Conservation (phyloP, 2,888 invertebrate species). For the Fabriciana adippe region DNA sequence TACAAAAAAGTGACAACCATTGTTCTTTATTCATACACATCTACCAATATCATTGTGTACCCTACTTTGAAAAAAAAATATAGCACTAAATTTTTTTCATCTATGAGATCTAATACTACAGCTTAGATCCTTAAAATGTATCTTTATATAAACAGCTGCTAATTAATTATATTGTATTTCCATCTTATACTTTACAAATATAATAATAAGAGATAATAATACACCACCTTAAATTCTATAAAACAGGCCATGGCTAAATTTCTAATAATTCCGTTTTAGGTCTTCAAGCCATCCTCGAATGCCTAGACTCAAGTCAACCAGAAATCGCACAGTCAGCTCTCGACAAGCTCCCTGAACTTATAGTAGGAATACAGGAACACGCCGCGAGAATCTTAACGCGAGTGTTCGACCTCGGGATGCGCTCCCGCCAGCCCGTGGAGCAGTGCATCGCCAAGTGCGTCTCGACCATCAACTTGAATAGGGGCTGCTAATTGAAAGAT, state of each 20-base stretch:
- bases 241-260: background rate
- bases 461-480: constrained; percentile 90
- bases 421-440: constrained; percentile 89
- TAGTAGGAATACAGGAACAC: constrained; percentile 92
- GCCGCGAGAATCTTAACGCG: constrained; percentile 89
- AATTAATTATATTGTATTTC: too few relatives aligned
- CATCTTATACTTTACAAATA: too few relatives aligned
- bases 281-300: constrained; percentile 89
- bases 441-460: constrained; percentile 90
- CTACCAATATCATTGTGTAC: too few relatives aligned
- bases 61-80: too few relatives aligned
- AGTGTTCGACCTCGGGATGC: constrained; percentile 91
- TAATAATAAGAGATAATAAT: too few relatives aligned
- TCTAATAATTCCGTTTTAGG: constrained; percentile 63
- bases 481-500: constrained; percentile 84
- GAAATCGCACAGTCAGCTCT: constrained; percentile 90
- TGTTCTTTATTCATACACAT: too few relatives aligned
- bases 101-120: too few relatives aligned
- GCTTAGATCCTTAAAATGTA: too few relatives aligned
- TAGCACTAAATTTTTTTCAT: too few relatives aligned
- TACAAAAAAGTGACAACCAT: too few relatives aligned
- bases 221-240: too few relatives aligned
- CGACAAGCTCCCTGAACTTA: constrained; percentile 91
- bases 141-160: too few relatives aligned
- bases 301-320: constrained; percentile 89